Evolutionary conservation across 30 jellyfish, hydroid and myxozoan genomes (phyloP).

Genomic region (Hydra vulgaris): DNA sequence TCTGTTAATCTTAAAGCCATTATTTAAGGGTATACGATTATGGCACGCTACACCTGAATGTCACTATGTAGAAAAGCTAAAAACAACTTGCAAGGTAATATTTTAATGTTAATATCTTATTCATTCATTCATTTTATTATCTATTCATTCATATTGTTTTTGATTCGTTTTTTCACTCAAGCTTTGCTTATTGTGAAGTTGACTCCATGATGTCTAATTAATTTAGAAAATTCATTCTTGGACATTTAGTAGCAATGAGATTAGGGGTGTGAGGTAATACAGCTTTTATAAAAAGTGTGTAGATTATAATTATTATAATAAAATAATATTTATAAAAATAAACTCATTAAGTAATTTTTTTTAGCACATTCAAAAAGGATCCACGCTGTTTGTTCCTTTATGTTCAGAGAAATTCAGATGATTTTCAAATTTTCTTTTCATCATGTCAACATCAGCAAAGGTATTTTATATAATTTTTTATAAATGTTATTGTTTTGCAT

Average conservation of each 20-base stretch:
- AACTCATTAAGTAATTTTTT: too few relatives aligned
- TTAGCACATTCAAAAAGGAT: conserved; percentile 66
- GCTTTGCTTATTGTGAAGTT: too few relatives aligned
- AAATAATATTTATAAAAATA: too few relatives aligned
- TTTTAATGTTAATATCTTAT: neutral
- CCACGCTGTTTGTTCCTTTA: conserved; percentile 66
- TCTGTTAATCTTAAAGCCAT: neutral
- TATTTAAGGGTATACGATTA: conserved; percentile 13
- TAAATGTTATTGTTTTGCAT: neutral
- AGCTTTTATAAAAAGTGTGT: neutral
- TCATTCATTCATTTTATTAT: neutral
- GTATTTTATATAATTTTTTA: conserved; percentile 15
- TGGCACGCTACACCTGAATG: conserved; percentile 46
- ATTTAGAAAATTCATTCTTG: conserved; percentile 64
- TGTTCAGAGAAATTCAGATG: conserved; percentile 81
- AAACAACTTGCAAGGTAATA: conserved; percentile 30
- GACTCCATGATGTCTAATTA: too few relatives aligned
- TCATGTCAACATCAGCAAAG: conserved; percentile 58
- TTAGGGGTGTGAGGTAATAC: conserved; percentile 67
- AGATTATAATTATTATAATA: too few relatives aligned
- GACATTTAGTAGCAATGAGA: conserved; percentile 47
- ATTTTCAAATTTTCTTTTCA: conserved; percentile 76
- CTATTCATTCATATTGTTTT: neutral
- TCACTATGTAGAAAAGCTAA: conserved; percentile 1
- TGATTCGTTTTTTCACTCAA: too few relatives aligned